Base-by-base conservation (phyloP, 2,113 vertebrate species). In the Hyperoodon ampullatus region DNA sequence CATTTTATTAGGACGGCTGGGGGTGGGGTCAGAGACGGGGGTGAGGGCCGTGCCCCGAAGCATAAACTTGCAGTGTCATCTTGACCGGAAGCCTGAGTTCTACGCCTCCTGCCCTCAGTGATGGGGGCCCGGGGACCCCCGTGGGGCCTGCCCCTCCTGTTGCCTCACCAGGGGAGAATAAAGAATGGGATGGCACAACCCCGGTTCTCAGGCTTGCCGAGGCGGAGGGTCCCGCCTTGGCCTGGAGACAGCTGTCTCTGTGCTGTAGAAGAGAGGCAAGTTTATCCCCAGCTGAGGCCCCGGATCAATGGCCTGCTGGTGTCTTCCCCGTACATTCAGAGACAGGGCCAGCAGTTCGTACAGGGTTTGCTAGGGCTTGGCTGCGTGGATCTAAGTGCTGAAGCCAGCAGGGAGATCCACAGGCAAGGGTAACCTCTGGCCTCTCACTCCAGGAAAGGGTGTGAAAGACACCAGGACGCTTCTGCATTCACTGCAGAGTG, bases 161-260 rank as follows among this genome's bases (percentile, higher is more conserved):
- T 3, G 82, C 42, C 71, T 50, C 42, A 1, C 14, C 14, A 4
- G 0, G 0, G 6, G 53, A 21, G 35, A 42, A 39, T n/a, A 12
- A 42, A 80, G 26, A 30, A 30, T 26, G 24, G 1, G 35, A 15
- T 6, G 8, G 14, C 21, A 12, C 0, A 1, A 14, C 39, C 23
- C 0, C 0, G 14, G 42, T 8, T 8, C 65, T 18, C 8, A 1
- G 3, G 74, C 26, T 3, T 6, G 66, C 66, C 0, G 8, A 11
- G 75, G 55, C 4, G 19, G 60, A 13, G 55, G 58, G 15, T 33
- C 14, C 24, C 1, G 47, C 39, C 24, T 6, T 15, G 50, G 26
- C 71, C 4, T 1, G 42, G 50, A 58, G 47, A 5, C 4, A 2
- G 42, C 72, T 16, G 4, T 6, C 16, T 5, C 14, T 30, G 61